phyloP scores from a whole-genome alignment of 2,888 invertebrate genomes.

The Ditula angustiorana region DNA sequence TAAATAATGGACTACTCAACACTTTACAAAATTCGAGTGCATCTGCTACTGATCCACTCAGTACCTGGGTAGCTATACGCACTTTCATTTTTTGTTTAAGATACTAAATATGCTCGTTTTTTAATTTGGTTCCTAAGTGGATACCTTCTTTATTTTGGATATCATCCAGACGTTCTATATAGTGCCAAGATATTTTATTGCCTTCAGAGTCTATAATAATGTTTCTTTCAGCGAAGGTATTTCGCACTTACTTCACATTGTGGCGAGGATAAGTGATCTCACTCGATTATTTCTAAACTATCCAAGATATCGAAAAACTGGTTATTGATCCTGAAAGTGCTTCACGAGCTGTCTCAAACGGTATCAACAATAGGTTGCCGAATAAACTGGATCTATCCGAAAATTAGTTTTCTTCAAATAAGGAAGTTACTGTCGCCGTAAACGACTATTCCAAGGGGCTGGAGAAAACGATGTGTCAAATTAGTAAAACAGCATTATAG shows the following conservation, averaged over 20 bases:
- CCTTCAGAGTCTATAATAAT: neutral
- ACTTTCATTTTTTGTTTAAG: neutral
- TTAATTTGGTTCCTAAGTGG: neutral
- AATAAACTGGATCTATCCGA: too few relatives aligned
- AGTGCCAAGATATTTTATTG: neutral
- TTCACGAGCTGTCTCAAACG: too few relatives aligned
- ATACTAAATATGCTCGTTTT: neutral
- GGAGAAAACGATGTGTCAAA: too few relatives aligned
- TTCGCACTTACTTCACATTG: constrained; percentile 35
- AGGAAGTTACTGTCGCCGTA: too few relatives aligned
- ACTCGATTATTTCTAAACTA: too few relatives aligned
- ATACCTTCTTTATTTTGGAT: neutral
- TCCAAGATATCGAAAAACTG: too few relatives aligned
- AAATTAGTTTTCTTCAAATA: too few relatives aligned
- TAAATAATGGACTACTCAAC: neutral
- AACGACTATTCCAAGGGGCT: too few relatives aligned
- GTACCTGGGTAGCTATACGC: neutral
- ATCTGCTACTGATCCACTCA: neutral
- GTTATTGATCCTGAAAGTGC: too few relatives aligned
- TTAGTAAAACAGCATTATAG: too few relatives aligned
- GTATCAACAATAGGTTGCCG: too few relatives aligned
- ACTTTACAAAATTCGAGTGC: neutral
- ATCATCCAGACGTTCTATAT: neutral
- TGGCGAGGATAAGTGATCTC: too few relatives aligned
- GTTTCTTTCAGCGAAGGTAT: constrained; percentile 30